A percentile compares a stretch with the other conserved stretches of the same genome.
Conservation (phyloP, 1,140 invertebrate species). For the Chrysoperla carnea region DNA sequence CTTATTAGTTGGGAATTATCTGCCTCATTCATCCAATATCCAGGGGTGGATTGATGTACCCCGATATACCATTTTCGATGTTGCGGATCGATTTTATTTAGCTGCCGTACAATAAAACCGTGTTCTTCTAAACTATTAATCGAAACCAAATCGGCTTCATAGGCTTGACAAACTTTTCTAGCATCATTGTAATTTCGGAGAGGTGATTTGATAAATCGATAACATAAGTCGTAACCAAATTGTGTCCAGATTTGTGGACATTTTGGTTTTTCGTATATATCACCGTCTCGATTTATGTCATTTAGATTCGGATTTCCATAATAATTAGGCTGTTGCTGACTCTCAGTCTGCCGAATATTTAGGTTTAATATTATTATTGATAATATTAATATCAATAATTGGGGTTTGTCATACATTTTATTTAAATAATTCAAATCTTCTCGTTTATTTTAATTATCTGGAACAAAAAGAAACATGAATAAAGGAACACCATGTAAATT, state of each 20-base stretch:
- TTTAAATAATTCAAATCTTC: too few species aligned
- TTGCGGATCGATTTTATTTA: slow-evolving; percentile 66
- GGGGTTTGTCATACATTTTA: too few species aligned
- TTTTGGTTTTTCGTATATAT: slow-evolving; percentile 23
- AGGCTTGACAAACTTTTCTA: slow-evolving; percentile 58
- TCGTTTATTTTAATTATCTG: too few species aligned
- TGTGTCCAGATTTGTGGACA: slow-evolving; percentile 73
- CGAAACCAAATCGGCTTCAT: slow-evolving; percentile 61
- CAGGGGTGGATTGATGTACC: slow-evolving; percentile 48
- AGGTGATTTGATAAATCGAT: slow-evolving; percentile 75
- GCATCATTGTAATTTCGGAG: slow-evolving; percentile 59
- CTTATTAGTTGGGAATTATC: slow-evolving; percentile 57
- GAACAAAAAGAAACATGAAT: too few species aligned
- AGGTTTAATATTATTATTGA: too few species aligned
- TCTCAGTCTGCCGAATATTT: too few species aligned
- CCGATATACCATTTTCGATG: slow-evolving; percentile 77
- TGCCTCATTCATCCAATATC: slow-evolving; percentile 68
- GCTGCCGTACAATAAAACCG: slow-evolving; percentile 59
- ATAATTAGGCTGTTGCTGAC: too few species aligned
- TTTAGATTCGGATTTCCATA: background rate
- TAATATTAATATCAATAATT: too few species aligned
- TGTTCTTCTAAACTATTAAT: slow-evolving; percentile 74
- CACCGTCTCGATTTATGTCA: background rate
- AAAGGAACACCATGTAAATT: too few species aligned
- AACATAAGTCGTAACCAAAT: slow-evolving; percentile 54